Evolutionary conservation across 1,140 invertebrate genomes (phyloP).

Genomic region (Apis dorsata): DNA sequence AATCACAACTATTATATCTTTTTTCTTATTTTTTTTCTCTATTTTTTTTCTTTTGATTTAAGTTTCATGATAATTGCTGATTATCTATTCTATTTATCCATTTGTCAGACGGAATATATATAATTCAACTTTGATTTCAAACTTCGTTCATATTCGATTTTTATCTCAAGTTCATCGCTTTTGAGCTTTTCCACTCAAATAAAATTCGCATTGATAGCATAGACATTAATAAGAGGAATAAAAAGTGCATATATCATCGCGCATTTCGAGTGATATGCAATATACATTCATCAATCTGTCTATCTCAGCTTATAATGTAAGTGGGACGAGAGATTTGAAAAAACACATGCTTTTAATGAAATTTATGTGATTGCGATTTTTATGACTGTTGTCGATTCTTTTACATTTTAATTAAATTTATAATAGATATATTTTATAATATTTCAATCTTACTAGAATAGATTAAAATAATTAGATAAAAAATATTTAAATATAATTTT

Average conservation of each 20-base stretch:
- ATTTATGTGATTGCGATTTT: neutral
- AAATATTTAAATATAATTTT: too few species aligned
- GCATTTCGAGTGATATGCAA: slow-evolving; percentile 6
- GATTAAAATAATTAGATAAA: too few species aligned
- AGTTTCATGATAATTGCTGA: neutral
- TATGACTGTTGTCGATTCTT: neutral
- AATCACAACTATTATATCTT: neutral
- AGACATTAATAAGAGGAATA: slow-evolving; percentile 1
- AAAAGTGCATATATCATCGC: neutral
- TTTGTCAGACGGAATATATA: neutral
- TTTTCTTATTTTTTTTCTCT: neutral
- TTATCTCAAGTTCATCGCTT: neutral
- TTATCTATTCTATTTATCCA: slow-evolving; percentile 4
- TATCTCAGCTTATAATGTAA: neutral
- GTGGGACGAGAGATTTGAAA: neutral
- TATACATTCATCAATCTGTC: neutral
- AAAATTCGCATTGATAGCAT: slow-evolving; percentile 15
- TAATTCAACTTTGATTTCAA: slow-evolving; percentile 3
- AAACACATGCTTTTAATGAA: neutral
- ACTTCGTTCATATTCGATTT: neutral
- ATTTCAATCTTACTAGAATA: too few species aligned
- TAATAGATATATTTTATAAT: too few species aligned
- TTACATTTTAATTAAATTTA: too few species aligned
- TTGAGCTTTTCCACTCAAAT: neutral
- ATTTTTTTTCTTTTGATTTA: neutral